phyloP scores from a whole-genome alignment of 1,140 invertebrate species.

The Cydia amplana region DNA sequence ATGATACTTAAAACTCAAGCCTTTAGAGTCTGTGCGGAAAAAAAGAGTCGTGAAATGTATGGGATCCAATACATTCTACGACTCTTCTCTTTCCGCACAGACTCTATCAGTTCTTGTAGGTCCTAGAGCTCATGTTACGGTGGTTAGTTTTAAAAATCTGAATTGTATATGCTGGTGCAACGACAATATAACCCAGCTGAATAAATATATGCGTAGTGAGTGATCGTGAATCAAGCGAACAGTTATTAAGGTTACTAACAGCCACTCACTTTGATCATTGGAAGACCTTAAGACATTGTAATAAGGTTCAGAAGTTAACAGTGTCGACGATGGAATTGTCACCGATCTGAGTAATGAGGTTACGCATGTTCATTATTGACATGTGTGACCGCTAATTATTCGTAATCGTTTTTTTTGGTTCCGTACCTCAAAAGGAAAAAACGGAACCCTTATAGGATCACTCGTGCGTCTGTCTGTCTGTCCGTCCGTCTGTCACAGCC shows the following conservation, averaged over 20 bases:
- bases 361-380: neutral
- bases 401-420: no score
- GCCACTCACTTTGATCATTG: neutral
- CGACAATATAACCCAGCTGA: neutral
- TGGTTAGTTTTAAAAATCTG: neutral
- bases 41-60: no score
- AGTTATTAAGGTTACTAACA: slow-evolving; percentile 15
- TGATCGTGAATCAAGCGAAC: slow-evolving; percentile 19
- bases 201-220: slow-evolving; percentile 21
- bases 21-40: no score
- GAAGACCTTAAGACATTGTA: no score
- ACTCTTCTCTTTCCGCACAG: no score
- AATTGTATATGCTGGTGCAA: neutral
- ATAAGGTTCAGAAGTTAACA: no score
- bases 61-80: no score
- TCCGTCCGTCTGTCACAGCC: no score
- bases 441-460: no score
- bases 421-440: no score
- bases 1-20: no score
- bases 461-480: no score
- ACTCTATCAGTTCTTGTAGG: neutral
- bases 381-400: neutral
- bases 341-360: neutral
- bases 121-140: neutral
- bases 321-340: neutral